phyloP scores from a whole-genome alignment of 2,888 invertebrate genomes.

The Scrobipalpa atriplicella region DNA sequence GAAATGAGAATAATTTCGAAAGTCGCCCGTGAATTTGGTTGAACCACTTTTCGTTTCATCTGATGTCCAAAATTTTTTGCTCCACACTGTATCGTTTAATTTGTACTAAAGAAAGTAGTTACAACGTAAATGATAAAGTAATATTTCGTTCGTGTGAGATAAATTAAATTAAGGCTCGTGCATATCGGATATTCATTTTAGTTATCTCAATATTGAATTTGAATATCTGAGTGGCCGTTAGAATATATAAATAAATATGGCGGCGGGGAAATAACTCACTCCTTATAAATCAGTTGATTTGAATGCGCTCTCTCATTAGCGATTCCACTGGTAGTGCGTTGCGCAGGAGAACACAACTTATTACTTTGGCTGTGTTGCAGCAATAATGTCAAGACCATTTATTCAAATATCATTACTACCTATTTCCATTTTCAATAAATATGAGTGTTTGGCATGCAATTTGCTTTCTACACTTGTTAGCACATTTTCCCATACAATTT shows the following conservation, averaged over 20 bases:
- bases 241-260: slow-evolving; percentile 62
- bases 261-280: slow-evolving; percentile 70
- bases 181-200: slow-evolving; percentile 53
- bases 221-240: slow-evolving; percentile 66
- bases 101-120: slow-evolving; percentile 20
- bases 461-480: not conserved
- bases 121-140: slow-evolving; percentile 15
- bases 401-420: not conserved
- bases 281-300: slow-evolving; percentile 80
- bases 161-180: slow-evolving; percentile 36
- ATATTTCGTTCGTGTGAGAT: slow-evolving; percentile 23
- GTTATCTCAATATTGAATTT: slow-evolving; percentile 59
- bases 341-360: slow-evolving; percentile 75
- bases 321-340: slow-evolving; percentile 69
- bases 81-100: slow-evolving; percentile 22
- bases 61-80: slow-evolving; percentile 3
- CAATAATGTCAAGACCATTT: slow-evolving; percentile 4
- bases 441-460: not conserved
- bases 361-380: slow-evolving; percentile 63
- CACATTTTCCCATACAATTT: no score
- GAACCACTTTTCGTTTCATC: slow-evolving; percentile 25
- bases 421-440: not conserved
- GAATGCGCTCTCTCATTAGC: slow-evolving; percentile 77
- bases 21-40: slow-evolving; percentile 12
- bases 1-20: slow-evolving; percentile 22